phyloP scores from a whole-genome alignment of 2,888 invertebrate genomes.

The Druceiella hillmani region DNA sequence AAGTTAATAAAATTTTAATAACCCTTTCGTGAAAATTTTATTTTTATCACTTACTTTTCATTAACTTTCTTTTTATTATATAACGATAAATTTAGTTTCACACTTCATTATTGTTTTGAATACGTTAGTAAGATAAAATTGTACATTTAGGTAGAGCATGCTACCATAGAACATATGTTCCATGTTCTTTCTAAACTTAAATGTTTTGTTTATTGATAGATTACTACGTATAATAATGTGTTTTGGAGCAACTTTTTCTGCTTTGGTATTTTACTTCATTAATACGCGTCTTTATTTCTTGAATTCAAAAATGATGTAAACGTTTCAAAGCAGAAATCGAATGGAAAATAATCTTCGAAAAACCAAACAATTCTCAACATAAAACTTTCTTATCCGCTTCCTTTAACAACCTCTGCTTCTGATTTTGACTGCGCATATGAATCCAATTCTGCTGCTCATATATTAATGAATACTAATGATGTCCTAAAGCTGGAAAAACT shows the following conservation, averaged over 20 bases:
- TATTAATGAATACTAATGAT: constrained; percentile 2
- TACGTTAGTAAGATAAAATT: background rate
- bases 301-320: constrained; percentile 6
- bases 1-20: no score
- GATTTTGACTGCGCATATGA: constrained; percentile 2
- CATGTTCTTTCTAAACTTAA: constrained; percentile 1
- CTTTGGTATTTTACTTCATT: constrained; percentile 17
- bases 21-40: no score
- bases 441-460: constrained; percentile 2
- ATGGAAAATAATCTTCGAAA: background rate
- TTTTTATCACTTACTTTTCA: no score
- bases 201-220: background rate
- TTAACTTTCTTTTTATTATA: no score
- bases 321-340: constrained; percentile 1
- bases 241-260: constrained; percentile 2
- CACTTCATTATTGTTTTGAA: no score
- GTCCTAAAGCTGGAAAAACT: constrained; percentile 3
- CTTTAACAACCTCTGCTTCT: constrained; percentile 1
- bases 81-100: no score
- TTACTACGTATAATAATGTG: background rate
- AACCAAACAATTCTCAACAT: constrained; percentile 2
- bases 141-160: background rate
- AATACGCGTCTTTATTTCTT: constrained; percentile 8
- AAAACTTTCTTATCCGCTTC: constrained; percentile 1
- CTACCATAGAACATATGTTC: background rate